phyloP scores from a whole-genome alignment of 2,888 invertebrate genomes.

The Calameuta pallipes region DNA sequence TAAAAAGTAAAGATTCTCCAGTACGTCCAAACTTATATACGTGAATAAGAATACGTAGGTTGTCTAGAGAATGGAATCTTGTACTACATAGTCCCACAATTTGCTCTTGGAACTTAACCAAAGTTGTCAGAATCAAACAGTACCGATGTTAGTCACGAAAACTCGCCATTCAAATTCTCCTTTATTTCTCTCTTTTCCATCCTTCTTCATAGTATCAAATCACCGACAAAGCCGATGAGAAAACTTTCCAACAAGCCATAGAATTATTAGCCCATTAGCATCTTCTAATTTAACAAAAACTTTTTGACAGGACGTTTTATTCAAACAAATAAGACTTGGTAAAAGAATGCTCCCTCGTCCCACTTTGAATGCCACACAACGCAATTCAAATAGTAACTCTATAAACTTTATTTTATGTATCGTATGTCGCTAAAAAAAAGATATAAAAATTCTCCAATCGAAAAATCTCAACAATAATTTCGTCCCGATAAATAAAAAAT shows the following conservation, averaged over 20 bases:
- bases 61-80: not conserved
- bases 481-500: too few species aligned
- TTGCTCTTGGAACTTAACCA: not conserved
- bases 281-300: not conserved
- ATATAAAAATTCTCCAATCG: too few species aligned
- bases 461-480: not conserved
- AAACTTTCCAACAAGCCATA: not conserved
- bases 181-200: not conserved
- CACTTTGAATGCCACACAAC: not conserved
- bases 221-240: not conserved
- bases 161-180: not conserved
- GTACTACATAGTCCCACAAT: not conserved
- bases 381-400: not conserved
- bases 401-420: not conserved
- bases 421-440: not conserved
- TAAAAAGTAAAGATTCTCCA: too few species aligned
- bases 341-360: not conserved
- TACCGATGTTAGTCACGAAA: not conserved
- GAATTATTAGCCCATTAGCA: not conserved
- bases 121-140: not conserved
- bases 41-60: not conserved
- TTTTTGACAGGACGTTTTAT: not conserved
- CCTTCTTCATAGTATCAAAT: not conserved
- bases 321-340: not conserved
- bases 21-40: not conserved